Evolutionary conservation across 2,797 vertebrate species (phyloP).

Genomic region (Miichthys miiuy): DNA sequence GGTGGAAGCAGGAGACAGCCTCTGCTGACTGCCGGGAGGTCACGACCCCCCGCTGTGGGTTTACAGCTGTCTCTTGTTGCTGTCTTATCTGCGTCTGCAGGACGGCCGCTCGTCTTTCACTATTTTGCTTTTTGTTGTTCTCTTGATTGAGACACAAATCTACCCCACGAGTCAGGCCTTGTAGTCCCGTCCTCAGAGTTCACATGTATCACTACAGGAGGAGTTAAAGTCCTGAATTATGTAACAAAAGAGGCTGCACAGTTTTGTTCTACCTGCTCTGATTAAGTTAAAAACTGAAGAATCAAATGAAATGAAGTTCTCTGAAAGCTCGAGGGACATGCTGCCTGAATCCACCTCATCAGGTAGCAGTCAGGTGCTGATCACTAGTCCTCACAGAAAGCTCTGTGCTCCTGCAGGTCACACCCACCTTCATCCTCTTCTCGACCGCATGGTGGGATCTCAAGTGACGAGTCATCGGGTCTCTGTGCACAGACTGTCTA

Average conservation of each 20-base stretch:
- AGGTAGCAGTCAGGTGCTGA: constrained; percentile 36
- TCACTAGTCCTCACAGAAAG: constrained; percentile 49
- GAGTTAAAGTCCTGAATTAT: not conserved
- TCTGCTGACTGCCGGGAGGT: constrained; percentile 41
- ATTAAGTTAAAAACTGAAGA: not conserved
- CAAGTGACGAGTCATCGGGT: constrained; percentile 14
- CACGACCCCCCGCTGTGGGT: constrained; percentile 26
- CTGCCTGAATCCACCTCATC: not conserved
- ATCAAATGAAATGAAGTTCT: constrained; percentile 1
- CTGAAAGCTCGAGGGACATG: not conserved
- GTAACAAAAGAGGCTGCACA: not conserved
- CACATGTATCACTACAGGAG: not conserved
- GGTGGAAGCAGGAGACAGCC: constrained; percentile 16
- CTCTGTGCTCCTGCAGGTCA: constrained; percentile 15
- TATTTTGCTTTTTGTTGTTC: not conserved
- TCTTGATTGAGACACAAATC: not conserved
- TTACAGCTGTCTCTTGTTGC: constrained; percentile 41
- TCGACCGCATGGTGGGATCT: constrained; percentile 27
- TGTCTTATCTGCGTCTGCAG: constrained; percentile 33
- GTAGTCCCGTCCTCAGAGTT: not conserved
- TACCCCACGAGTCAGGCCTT: not conserved
- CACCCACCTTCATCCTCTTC: constrained; percentile 40
- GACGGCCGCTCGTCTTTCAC: not conserved
- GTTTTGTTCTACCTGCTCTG: constrained; percentile 1
- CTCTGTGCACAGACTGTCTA: too few relatives aligned